A percentile compares a stretch with the other conserved stretches of the same genome.
These are phyloP conservation scores for Drosophila kurseongensis DNA, from an alignment of 1,140 invertebrate genomes.

Conservation along the genomic window DNA sequence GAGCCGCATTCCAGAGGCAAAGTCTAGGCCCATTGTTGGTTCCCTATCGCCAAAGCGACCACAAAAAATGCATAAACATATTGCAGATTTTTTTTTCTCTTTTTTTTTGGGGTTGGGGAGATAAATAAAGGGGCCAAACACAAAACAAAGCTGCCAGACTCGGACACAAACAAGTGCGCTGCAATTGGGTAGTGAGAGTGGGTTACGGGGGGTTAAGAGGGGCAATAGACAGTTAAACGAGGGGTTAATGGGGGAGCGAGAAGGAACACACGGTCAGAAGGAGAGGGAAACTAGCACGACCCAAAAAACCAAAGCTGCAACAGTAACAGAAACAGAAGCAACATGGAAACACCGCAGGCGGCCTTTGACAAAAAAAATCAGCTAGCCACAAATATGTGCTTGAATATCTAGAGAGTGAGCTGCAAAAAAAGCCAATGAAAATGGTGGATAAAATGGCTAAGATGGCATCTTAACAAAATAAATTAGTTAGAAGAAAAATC, in stretches of 20 bases:
- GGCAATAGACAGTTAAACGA: conserved; percentile 1
- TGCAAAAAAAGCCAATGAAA: conserved; percentile 1
- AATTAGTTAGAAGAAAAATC: background rate
- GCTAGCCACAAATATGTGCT: conserved; percentile 21
- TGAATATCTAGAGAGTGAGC: conserved; percentile 11
- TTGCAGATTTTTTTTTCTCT: conserved; percentile 49
- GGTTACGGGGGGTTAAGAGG: background rate
- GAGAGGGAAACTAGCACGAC: conserved; percentile 31
- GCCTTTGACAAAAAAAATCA: conserved; percentile 53
- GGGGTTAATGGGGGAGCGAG: background rate
- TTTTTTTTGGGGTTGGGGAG: conserved; percentile 19
- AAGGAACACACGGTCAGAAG: background rate
- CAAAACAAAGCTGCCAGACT: conserved; percentile 38
- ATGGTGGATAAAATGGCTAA: conserved; percentile 1
- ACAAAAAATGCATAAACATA: conserved; percentile 76
- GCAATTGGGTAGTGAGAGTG: background rate
- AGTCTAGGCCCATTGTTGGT: conserved; percentile 58
- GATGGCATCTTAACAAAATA: too few relatives aligned
- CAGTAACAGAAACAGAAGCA: conserved; percentile 54
- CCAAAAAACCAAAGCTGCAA: conserved; percentile 33
- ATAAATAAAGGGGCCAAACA: conserved; percentile 46
- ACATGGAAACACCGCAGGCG: conserved; percentile 58
- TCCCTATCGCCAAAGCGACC: conserved; percentile 64
- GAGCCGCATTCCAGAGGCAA: conserved; percentile 71
- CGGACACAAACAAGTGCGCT: conserved; percentile 34